phyloP scores from a whole-genome alignment of 2,113 vertebrate species.

The Anguilla japonica region DNA sequence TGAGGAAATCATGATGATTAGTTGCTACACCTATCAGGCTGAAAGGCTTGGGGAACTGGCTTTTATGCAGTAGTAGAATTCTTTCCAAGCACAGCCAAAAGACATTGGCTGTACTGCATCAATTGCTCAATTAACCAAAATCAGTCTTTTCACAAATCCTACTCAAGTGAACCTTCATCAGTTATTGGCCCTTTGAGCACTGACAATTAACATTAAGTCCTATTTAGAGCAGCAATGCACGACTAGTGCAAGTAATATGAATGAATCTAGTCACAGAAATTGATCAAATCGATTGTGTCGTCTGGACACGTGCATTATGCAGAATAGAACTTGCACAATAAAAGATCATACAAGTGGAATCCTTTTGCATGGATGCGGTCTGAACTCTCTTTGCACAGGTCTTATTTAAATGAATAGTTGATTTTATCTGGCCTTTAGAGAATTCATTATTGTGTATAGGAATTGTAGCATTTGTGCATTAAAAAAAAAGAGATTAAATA shows the following conservation, averaged over 20 bases:
- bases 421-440: too few species aligned
- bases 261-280: constrained; percentile 28
- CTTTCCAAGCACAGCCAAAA: neutral
- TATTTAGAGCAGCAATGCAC: constrained; percentile 25
- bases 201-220: constrained; percentile 37
- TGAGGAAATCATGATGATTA: constrained; percentile 18
- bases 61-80: neutral
- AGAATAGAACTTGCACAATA: neutral
- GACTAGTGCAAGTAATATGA: constrained; percentile 25
- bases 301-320: neutral
- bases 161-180: constrained; percentile 27
- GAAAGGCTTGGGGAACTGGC: neutral
- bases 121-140: constrained; percentile 33
- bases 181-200: constrained; percentile 28
- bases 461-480: too few species aligned
- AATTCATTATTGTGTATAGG: too few species aligned
- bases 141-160: constrained; percentile 24
- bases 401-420: too few species aligned
- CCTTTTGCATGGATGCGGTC: neutral
- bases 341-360: neutral
- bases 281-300: constrained; percentile 5
- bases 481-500: too few species aligned
- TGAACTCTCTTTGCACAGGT: neutral
- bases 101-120: neutral
- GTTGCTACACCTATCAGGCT: constrained; percentile 17